Evolutionary conservation across 2,797 vertebrate genomes (phyloP).

Genomic region (Oryzias dopingdopingensis): DNA sequence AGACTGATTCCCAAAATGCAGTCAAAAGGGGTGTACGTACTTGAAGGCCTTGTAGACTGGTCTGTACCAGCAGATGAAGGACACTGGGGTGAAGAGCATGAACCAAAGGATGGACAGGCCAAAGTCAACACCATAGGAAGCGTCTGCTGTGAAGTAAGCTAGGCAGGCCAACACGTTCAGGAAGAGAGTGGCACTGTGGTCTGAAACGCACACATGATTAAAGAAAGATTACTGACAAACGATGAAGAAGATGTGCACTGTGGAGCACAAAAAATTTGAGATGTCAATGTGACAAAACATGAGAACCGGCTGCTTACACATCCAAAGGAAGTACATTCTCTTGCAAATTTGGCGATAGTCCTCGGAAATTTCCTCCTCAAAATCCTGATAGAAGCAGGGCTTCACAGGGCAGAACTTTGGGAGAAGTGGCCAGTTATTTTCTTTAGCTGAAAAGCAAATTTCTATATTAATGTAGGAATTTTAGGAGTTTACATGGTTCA

Average conservation of each 20-base stretch:
- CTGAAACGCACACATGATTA: slow-evolving; percentile 60
- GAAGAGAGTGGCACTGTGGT: slow-evolving; percentile 90
- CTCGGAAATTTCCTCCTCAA: slow-evolving; percentile 92
- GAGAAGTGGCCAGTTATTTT: slow-evolving; percentile 96
- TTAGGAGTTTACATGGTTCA: too few relatives aligned
- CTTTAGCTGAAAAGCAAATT: slow-evolving; percentile 75
- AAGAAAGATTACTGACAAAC: background rate
- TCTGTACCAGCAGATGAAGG: slow-evolving; percentile 97
- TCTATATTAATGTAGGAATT: background rate
- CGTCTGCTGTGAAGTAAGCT: slow-evolving; percentile 81
- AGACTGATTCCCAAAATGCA: background rate
- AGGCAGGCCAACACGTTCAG: slow-evolving; percentile 94
- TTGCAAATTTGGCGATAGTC: slow-evolving; percentile 91
- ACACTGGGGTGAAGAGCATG: slow-evolving; percentile 91
- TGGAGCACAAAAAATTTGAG: too few relatives aligned
- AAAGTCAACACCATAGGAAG: slow-evolving; percentile 83
- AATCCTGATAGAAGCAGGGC: slow-evolving; percentile 97
- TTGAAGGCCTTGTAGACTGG: slow-evolving; percentile 97
- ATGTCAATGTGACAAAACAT: too few relatives aligned
- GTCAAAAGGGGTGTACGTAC: slow-evolving; percentile 61
- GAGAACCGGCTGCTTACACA: slow-evolving; percentile 81
- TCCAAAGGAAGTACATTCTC: slow-evolving; percentile 98
- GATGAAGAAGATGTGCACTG: too few relatives aligned
- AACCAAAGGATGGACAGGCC: slow-evolving; percentile 97
- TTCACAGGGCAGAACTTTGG: slow-evolving; percentile 86